phyloP scores from a whole-genome alignment of 2,888 invertebrate species.

The Gisinianus flammeolus region DNA sequence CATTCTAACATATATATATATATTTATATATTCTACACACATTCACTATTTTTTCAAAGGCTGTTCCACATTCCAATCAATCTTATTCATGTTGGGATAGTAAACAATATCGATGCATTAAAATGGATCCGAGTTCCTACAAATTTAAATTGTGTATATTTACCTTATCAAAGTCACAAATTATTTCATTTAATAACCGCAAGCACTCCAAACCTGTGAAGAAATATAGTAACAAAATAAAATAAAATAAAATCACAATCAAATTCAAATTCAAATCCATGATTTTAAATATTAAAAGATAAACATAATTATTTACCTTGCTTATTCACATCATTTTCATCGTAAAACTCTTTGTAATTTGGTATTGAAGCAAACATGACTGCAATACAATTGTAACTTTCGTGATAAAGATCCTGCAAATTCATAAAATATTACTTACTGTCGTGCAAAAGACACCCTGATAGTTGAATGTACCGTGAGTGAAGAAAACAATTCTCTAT shows the following conservation, averaged over 20 bases:
- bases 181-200: slow-evolving; percentile 92
- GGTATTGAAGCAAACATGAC: slow-evolving; percentile 99
- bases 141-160: slow-evolving; percentile 5
- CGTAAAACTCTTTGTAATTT: slow-evolving; percentile 96
- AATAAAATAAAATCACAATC: too few species aligned
- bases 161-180: slow-evolving; percentile 97
- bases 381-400: slow-evolving; percentile 88
- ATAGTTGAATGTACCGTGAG: neutral
- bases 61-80: too few species aligned
- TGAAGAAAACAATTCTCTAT: slow-evolving; percentile 16
- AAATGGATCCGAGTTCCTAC: too few species aligned
- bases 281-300: too few species aligned
- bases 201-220: slow-evolving; percentile 79
- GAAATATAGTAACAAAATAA: too few species aligned
- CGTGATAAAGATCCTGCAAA: slow-evolving; percentile 86
- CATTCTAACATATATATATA: neutral
- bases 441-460: slow-evolving; percentile 14
- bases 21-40: neutral
- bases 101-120: too few species aligned
- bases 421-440: slow-evolving; percentile 4
- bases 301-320: slow-evolving; percentile 66
- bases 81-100: too few species aligned
- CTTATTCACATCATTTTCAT: slow-evolving; percentile 95
- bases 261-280: too few species aligned
- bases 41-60: neutral